Percentiles rank a stretch among this genome's conserved stretches.
phyloP scores from a whole-genome alignment of 2,113 vertebrate genomes.

The Laticauda colubrina region DNA sequence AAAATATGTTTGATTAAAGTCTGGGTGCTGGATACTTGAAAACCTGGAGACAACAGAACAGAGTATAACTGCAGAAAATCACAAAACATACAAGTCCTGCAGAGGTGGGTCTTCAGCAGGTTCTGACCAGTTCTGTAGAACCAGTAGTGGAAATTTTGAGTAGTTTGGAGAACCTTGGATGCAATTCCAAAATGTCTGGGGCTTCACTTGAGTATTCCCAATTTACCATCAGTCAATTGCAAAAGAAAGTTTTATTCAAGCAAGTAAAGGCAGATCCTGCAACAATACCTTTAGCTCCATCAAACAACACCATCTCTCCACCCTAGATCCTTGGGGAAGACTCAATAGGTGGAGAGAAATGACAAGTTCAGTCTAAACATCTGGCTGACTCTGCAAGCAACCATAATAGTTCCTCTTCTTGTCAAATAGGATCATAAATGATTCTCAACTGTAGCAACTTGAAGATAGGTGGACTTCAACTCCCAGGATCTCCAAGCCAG shows the following conservation, averaged over 20 bases:
- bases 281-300: background rate
- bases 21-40: background rate
- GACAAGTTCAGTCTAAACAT: background rate
- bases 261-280: background rate
- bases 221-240: background rate
- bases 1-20: background rate
- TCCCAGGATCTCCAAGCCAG: background rate
- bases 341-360: background rate
- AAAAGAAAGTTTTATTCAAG: background rate
- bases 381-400: background rate
- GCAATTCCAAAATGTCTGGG: background rate
- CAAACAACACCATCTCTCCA: background rate
- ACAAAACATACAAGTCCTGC: background rate
- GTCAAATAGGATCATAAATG: background rate
- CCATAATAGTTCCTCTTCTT: background rate
- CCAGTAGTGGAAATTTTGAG: too few relatives aligned
- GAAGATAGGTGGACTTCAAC: background rate
- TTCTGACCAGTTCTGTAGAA: too few relatives aligned
- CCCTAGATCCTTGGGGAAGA: background rate
- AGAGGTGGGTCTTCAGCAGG: too few relatives aligned
- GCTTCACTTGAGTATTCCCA: background rate
- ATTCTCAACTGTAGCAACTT: background rate
- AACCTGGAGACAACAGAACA: background rate
- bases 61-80: background rate
- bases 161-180: background rate